phyloP scores from a whole-genome alignment of 1,140 invertebrate species.

The Dufourea novaeangliae region DNA sequence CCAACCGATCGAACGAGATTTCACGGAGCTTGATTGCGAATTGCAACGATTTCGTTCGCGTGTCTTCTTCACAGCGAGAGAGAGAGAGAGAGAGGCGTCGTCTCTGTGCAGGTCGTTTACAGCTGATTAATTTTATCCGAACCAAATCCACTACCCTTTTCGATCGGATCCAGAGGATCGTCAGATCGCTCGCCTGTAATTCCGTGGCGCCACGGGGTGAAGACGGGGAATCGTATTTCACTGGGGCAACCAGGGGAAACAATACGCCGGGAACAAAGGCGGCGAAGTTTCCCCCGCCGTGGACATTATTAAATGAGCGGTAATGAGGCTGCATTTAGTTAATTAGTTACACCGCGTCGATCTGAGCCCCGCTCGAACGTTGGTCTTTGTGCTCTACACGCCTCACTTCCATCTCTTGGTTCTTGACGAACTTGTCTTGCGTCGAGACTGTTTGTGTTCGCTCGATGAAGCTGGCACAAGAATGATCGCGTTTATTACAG shows the following conservation, averaged over 20 bases:
- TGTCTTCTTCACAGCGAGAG: background rate
- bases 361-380: background rate
- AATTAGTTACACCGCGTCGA: constrained; percentile 33
- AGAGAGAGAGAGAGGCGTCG: too few species aligned
- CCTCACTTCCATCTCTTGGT: too few species aligned
- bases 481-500: background rate
- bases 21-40: constrained; percentile 6
- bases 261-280: constrained; percentile 41
- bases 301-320: constrained; percentile 39
- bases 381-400: background rate
- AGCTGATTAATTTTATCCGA: background rate
- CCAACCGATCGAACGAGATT: background rate
- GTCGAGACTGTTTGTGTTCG: too few species aligned
- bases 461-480: background rate
- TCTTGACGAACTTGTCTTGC: background rate
- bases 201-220: too few species aligned
- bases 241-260: background rate
- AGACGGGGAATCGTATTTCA: constrained; percentile 24
- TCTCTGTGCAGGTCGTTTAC: background rate
- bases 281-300: constrained; percentile 32
- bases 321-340: constrained; percentile 39
- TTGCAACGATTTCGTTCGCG: background rate
- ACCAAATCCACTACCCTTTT: too few species aligned
- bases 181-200: too few species aligned
- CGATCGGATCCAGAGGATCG: too few species aligned